Evolutionary conservation across 2,797 vertebrate species (phyloP).

Genomic region (Gymnoscopelus microlampas): DNA sequence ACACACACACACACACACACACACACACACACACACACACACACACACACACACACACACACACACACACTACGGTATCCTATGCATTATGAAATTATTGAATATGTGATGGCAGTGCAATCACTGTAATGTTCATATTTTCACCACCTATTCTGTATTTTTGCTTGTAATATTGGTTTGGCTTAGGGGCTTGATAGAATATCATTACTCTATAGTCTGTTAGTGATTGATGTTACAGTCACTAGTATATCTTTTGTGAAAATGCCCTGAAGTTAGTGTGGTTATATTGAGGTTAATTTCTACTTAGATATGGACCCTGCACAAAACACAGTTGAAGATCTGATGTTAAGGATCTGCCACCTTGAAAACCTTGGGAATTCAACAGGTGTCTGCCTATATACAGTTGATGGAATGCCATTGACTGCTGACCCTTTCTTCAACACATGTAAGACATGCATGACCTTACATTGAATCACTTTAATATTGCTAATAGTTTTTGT

Average conservation of each 20-base stretch:
- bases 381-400: slow-evolving; percentile 67
- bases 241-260: too few species aligned
- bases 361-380: slow-evolving; percentile 42
- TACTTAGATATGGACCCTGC: slow-evolving; percentile 62
- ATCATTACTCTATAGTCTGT: background rate
- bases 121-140: too few species aligned
- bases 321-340: slow-evolving; percentile 70
- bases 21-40: too few species aligned
- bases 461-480: background rate
- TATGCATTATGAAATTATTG: too few species aligned
- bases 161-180: too few species aligned
- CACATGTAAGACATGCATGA: slow-evolving; percentile 59
- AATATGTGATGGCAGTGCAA: too few species aligned
- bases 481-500: too few species aligned
- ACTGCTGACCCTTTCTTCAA: slow-evolving; percentile 76
- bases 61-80: too few species aligned
- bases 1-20: too few species aligned
- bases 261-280: background rate
- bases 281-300: background rate
- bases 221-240: background rate
- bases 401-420: slow-evolving; percentile 68
- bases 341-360: slow-evolving; percentile 64
- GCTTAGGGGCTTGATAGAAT: too few species aligned
- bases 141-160: too few species aligned
- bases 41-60: too few species aligned